Percentiles rank a stretch among this genome's conserved stretches.
Conservation (phyloP, 2,797 vertebrate species). For the Clarias laeviceps region DNA sequence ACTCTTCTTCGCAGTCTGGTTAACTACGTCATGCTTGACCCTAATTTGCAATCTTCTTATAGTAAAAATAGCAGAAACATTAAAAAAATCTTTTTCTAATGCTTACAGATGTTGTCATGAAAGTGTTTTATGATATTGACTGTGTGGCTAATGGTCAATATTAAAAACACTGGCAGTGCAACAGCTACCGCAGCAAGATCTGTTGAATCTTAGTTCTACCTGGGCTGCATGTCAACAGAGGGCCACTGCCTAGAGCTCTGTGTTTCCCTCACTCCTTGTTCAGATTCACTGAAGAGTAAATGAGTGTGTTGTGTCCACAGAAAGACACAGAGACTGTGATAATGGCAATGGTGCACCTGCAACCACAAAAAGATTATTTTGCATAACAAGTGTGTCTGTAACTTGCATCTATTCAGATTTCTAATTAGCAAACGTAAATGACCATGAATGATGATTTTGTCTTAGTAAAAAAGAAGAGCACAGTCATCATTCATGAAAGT, state of each 20-base stretch:
- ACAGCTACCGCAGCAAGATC: background rate
- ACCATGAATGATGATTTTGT: conserved; percentile 29
- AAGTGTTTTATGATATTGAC: background rate
- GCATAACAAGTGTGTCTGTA: conserved; percentile 43
- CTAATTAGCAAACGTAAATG: conserved; percentile 33
- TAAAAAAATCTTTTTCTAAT: background rate
- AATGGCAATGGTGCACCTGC: conserved; percentile 51
- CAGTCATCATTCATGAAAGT: conserved; percentile 30
- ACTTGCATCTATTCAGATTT: conserved; percentile 9
- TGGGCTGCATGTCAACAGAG: conserved; percentile 34
- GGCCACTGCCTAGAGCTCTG: conserved; percentile 15
- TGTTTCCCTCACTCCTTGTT: conserved; percentile 13
- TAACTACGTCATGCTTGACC: background rate
- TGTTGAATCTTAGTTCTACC: conserved; percentile 24
- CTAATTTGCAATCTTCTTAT: background rate
- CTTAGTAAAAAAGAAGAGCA: conserved; percentile 18
- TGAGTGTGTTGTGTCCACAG: conserved; percentile 39
- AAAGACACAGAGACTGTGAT: conserved; percentile 29
- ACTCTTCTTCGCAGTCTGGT: background rate
- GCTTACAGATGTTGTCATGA: background rate
- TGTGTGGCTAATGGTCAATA: background rate
- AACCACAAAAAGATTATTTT: conserved; percentile 37
- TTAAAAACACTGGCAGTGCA: background rate
- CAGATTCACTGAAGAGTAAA: conserved; percentile 40
- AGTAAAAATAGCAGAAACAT: background rate